Evolutionary conservation across 2,797 vertebrate species (phyloP).

Genomic region (Squalus acanthias): DNA sequence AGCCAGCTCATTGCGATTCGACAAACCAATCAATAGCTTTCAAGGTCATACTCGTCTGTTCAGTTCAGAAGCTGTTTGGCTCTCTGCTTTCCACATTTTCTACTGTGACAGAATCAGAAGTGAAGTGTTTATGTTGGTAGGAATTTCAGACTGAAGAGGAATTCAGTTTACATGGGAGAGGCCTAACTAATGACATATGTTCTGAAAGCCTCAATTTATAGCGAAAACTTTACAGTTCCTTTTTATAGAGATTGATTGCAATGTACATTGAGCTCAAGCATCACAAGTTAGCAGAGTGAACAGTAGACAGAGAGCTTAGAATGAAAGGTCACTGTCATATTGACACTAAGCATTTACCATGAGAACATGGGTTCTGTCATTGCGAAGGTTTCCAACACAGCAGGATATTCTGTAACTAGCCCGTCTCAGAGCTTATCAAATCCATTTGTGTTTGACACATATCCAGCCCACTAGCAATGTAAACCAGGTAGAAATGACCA

Average conservation of each 20-base stretch:
- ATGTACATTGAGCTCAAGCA: neutral
- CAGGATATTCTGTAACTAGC: neutral
- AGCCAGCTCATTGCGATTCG: neutral
- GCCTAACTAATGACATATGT: neutral
- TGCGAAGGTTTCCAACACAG: neutral
- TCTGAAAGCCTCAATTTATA: too few species aligned
- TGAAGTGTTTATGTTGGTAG: neutral
- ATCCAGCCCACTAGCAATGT: neutral
- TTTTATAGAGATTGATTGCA: neutral
- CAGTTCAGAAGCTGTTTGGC: neutral
- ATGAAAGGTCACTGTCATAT: neutral
- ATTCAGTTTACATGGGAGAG: neutral
- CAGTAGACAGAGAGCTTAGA: neutral
- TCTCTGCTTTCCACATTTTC: neutral
- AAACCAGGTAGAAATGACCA: neutral
- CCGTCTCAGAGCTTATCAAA: neutral
- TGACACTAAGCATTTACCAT: neutral
- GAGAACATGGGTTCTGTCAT: neutral
- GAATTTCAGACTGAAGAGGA: neutral
- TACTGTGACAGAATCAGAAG: neutral
- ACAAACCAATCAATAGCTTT: neutral
- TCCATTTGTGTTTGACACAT: neutral
- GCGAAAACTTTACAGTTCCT: neutral
- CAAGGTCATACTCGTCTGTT: neutral
- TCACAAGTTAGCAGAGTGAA: neutral